Percentiles rank a stretch among this genome's conserved stretches.
These are phyloP conservation scores for Vespertilio murinus DNA, from an alignment of 2,797 vertebrate genomes.

Conservation along the genomic window DNA sequence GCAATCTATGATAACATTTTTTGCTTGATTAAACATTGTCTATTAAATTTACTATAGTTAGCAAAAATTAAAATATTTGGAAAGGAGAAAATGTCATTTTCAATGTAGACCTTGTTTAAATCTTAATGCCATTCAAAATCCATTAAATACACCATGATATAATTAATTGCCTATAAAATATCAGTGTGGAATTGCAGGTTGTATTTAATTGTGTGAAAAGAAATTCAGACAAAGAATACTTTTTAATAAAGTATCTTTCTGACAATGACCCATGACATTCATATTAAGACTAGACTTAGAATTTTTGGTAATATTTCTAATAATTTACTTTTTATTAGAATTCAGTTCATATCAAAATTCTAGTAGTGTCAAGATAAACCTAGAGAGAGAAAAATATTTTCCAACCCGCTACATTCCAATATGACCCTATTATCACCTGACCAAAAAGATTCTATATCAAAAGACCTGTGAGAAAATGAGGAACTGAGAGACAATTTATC, in stretches of 20 bases:
- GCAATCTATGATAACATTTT: neutral
- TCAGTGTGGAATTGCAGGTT: neutral
- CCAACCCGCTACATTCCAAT: neutral
- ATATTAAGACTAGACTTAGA: neutral
- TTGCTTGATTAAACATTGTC: neutral
- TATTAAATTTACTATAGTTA: neutral
- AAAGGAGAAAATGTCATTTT: neutral
- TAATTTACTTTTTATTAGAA: neutral
- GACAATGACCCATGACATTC: neutral
- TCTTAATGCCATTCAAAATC: neutral
- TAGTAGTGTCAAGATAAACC: neutral
- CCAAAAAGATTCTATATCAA: neutral
- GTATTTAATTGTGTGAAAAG: conserved; percentile 6
- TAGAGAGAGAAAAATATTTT: neutral
- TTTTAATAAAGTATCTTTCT: conserved; percentile 8
- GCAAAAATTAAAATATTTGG: neutral
- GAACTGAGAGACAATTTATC: neutral
- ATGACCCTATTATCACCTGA: neutral
- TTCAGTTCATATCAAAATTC: neutral
- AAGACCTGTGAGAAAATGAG: neutral
- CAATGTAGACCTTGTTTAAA: neutral
- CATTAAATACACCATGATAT: neutral
- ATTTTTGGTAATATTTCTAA: neutral
- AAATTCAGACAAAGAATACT: neutral
- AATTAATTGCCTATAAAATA: conserved; percentile 13